Base-by-base conservation (phyloP, 2,888 invertebrate genomes). In the Platypus cylindrus region DNA sequence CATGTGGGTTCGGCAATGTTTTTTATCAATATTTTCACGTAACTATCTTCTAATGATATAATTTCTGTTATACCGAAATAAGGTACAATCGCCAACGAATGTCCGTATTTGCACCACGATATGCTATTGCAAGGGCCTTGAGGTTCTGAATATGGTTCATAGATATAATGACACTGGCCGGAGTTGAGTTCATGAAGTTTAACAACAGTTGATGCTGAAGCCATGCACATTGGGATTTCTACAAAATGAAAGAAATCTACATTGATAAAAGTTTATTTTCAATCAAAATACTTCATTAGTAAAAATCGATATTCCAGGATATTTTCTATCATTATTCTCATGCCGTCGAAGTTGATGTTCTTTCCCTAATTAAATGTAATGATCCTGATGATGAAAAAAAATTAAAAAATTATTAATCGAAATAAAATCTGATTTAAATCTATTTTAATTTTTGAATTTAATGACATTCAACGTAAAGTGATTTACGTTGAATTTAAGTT, bases 191-290 rank as follows among this genome's bases (percentile, higher is more conserved):
- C 68, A 48, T 72, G 67, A 16, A 73, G 58, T 51, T 70, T 62
- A 41, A 74, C 58, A 27, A 67, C 66, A 27, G 67, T 67, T 48
- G 71, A 70, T 41, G 68, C 62, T 23, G 72, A 68, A 16, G 70
- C 67, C 43, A 74, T 62, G 56, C 66, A 68, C 72, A 72, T 72
- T 40, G 29, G 31, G 24, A 18, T 36, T 25, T 37, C 45, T 45
- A 36, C 26, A 46, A 43, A 12, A 34, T 35, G 37, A 39, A 34
- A 34, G 26, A 31, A 26, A 26, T 9, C 16, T 5, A 28, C 22
- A 8, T 15, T 15, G 28, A 16, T 12, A 27, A 12, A 15, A 7
- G 22, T 9, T 11, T 16, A 16, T 32, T 32, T n/a, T n/a, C n/a
- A n/a, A n/a, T n/a, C n/a, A n/a, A n/a, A n/a, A n/a, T n/a, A n/a